A percentile compares a stretch with the other conserved stretches of the same genome.
Conservation (phyloP, 2,888 invertebrate species). For the Stegana nigrithorax region DNA sequence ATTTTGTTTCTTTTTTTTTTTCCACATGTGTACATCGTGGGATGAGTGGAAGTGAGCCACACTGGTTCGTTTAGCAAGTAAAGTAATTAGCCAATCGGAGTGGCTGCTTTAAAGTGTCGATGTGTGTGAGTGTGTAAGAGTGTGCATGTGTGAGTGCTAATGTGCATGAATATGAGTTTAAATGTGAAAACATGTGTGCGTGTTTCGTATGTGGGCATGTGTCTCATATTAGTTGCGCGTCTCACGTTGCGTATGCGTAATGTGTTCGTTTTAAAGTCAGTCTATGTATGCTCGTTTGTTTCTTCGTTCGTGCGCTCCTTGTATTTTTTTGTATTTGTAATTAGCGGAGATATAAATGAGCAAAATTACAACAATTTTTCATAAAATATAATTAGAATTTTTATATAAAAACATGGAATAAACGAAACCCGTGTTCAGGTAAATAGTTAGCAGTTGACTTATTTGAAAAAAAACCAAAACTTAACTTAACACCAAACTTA, state of each 20-base stretch:
- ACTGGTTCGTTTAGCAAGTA: no score
- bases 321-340: no score
- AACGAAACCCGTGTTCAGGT: no score
- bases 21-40: background rate
- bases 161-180: no score
- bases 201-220: background rate
- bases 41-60: no score
- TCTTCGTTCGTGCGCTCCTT: background rate
- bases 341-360: no score
- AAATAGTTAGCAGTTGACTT: no score
- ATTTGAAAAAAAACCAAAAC: no score
- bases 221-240: background rate
- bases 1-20: background rate
- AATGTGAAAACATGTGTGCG: background rate
- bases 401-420: no score
- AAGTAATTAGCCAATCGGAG: slow-evolving; percentile 12
- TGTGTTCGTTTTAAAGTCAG: background rate
- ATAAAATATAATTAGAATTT: no score
- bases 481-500: no score
- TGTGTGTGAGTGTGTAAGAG: background rate
- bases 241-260: slow-evolving; percentile 21
- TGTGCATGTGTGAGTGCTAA: background rate
- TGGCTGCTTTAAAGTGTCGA: background rate
- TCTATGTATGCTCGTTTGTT: slow-evolving; percentile 34
- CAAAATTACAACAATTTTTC: no score